Evolutionary conservation across 2,797 vertebrate genomes (phyloP).

Genomic region (Pantherophis alleghaniensis): DNA sequence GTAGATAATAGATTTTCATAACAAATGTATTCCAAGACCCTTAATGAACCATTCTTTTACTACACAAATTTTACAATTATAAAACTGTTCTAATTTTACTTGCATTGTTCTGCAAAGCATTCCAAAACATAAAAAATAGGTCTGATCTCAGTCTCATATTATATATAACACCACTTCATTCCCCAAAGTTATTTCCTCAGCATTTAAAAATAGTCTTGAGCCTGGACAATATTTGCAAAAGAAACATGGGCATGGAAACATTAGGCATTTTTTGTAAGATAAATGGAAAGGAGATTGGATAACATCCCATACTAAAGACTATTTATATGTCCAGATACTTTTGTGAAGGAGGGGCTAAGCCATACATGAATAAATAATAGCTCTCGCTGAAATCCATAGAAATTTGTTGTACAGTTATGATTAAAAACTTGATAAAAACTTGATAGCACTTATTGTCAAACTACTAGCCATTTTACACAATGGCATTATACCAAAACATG

Average conservation of each 20-base stretch:
- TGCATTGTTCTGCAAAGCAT: not conserved
- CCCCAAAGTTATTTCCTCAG: not conserved
- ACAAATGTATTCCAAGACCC: not conserved
- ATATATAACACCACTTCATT: not conserved
- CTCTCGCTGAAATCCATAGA: not conserved
- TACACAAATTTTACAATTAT: not conserved
- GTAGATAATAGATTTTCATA: not conserved
- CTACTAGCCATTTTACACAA: not conserved
- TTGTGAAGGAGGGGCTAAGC: not conserved
- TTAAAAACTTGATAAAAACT: not conserved
- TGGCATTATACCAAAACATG: not conserved
- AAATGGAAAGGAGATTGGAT: not conserved
- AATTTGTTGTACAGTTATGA: not conserved
- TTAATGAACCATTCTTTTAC: not conserved
- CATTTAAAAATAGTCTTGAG: not conserved
- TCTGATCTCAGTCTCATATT: not conserved
- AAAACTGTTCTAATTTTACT: not conserved
- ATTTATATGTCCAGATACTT: not conserved
- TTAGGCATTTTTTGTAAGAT: not conserved
- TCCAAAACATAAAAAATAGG: not conserved
- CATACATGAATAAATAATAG: not conserved
- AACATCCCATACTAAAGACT: not conserved
- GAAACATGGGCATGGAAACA: not conserved
- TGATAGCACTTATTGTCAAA: not conserved
- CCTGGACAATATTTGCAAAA: not conserved